A percentile compares a stretch with the other conserved stretches of the same genome.
Evolutionary conservation across 2,797 vertebrate genomes (phyloP).

Genomic region (Rhinichthys osculus): DNA sequence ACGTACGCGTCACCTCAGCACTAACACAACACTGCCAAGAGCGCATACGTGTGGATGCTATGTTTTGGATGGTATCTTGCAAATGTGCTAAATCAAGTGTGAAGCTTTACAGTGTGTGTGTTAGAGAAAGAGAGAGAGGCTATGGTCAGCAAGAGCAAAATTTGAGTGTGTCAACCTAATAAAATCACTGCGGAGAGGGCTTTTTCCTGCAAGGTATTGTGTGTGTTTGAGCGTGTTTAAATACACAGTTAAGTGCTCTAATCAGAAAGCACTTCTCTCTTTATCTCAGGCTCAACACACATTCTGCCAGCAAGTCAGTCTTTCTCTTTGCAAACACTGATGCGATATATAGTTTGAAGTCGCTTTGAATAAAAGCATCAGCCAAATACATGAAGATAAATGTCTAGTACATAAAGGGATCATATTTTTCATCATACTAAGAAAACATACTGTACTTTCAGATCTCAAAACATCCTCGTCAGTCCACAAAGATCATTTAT

Average conservation of each 20-base stretch:
- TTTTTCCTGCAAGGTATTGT: constrained; percentile 35
- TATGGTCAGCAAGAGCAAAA: constrained; percentile 9
- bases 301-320: background rate
- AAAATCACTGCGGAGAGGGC: constrained; percentile 29
- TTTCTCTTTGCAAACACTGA: background rate
- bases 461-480: no score
- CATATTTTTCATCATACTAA: no score
- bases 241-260: constrained; percentile 30
- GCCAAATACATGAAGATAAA: background rate
- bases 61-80: constrained; percentile 11
- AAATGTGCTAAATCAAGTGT: constrained; percentile 28
- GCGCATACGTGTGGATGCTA: background rate
- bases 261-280: constrained; percentile 30
- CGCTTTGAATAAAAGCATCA: background rate
- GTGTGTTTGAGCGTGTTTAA: constrained; percentile 36
- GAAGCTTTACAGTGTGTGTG: background rate
- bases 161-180: constrained; percentile 9
- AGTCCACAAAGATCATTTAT: no score
- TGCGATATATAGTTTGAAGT: background rate
- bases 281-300: background rate
- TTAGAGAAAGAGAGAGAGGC: background rate
- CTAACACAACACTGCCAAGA: constrained; percentile 11
- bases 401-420: background rate
- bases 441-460: no score
- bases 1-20: background rate